A percentile compares a stretch with the other conserved stretches of the same genome.
Conservation (phyloP, 1,140 invertebrate genomes). For the Macrobrachium nipponense region DNA sequence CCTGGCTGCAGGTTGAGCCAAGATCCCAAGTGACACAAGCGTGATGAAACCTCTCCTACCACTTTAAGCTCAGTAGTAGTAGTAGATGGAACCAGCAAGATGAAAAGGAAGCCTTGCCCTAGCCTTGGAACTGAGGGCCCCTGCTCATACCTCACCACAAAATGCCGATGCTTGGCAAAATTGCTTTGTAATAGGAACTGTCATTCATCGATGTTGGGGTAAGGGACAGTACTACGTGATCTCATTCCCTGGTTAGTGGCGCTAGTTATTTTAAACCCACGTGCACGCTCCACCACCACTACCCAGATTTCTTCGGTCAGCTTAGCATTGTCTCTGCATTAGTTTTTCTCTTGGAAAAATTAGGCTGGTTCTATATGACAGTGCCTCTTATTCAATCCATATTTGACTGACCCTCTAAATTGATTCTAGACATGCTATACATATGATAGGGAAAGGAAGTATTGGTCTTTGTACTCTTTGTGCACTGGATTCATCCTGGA, state of each 20-base stretch:
- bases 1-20: slow-evolving; percentile 54
- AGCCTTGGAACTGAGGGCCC: not conserved
- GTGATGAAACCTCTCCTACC: slow-evolving; percentile 12
- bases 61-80: not conserved
- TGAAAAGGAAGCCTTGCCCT: not conserved
- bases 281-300: not conserved
- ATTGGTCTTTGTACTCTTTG: not conserved
- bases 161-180: not conserved
- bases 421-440: not conserved
- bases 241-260: slow-evolving; percentile 48
- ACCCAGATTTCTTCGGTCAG: slow-evolving; percentile 22
- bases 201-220: not conserved
- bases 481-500: not conserved
- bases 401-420: not conserved
- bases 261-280: slow-evolving; percentile 18
- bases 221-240: slow-evolving; percentile 35
- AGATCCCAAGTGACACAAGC: slow-evolving; percentile 8
- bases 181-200: not conserved
- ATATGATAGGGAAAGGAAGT: not conserved
- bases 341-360: slow-evolving; percentile 2
- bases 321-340: slow-evolving; percentile 22
- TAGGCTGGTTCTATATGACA: slow-evolving; percentile 14
- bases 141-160: not conserved
- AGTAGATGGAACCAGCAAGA: slow-evolving; percentile 17
- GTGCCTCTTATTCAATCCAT: not conserved